phyloP scores from a whole-genome alignment of 92 coral and sea anemone species.

The Phenganax marumi region DNA sequence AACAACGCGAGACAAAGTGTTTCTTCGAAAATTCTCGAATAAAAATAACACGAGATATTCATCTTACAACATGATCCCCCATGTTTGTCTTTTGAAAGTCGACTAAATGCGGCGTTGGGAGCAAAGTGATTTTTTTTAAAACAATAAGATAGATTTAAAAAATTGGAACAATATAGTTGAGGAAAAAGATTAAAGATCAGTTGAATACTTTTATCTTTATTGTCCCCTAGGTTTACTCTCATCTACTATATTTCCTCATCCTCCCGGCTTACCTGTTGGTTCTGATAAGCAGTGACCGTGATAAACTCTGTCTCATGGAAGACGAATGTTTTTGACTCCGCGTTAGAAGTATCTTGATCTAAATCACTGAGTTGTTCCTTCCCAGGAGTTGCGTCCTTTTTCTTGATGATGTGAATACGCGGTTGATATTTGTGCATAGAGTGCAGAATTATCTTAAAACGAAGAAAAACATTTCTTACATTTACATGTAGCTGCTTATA shows the following conservation, averaged over 20 bases:
- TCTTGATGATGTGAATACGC: conserved; percentile 88
- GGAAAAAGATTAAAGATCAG: no score
- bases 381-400: conserved; percentile 65
- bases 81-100: no score
- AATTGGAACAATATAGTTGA: no score
- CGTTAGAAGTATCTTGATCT: conserved; percentile 74
- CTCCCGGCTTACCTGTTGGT: conserved; percentile 78
- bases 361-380: conserved; percentile 55
- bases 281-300: conserved; percentile 98
- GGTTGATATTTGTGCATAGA: conserved; percentile 99
- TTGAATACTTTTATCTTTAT: neutral
- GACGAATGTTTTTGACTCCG: conserved; percentile 78
- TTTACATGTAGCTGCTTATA: neutral
- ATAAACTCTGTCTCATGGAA: conserved; percentile 96
- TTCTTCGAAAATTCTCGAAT: no score
- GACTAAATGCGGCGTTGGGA: no score
- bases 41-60: no score
- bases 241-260: neutral
- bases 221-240: neutral
- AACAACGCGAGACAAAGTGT: no score
- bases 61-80: no score
- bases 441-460: conserved; percentile 79
- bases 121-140: no score
- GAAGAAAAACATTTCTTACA: neutral
- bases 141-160: no score